phyloP scores from a whole-genome alignment of 2,113 vertebrate genomes.

The Osmerus mordax region DNA sequence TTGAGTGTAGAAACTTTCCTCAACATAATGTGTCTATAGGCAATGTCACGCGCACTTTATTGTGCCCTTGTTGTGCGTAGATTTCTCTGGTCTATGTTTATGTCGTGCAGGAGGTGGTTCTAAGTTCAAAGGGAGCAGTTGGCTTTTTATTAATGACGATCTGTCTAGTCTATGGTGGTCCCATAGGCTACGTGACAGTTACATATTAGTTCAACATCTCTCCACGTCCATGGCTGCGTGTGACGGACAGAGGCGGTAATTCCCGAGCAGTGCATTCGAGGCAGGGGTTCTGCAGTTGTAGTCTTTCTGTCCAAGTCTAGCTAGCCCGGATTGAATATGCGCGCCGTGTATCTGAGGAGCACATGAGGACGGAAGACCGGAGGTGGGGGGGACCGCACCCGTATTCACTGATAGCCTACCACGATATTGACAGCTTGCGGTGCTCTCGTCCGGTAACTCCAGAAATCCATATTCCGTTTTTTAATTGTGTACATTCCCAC shows the following conservation, averaged over 20 bases:
- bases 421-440: slow-evolving; percentile 75
- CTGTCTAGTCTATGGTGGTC: not conserved
- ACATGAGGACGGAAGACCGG: not conserved
- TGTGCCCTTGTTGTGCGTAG: too few species aligned
- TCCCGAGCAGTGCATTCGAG: not conserved
- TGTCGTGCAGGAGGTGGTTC: too few species aligned
- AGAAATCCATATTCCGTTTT: slow-evolving; percentile 74
- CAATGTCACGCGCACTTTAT: too few species aligned
- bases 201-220: not conserved
- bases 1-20: not conserved
- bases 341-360: not conserved
- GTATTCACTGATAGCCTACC: slow-evolving; percentile 55
- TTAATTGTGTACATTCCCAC: slow-evolving; percentile 78
- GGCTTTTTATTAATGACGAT: too few species aligned
- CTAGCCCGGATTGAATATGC: not conserved
- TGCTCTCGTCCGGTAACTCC: slow-evolving; percentile 60
- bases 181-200: not conserved
- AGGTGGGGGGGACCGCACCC: slow-evolving; percentile 16
- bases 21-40: not conserved
- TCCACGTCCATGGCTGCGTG: not conserved
- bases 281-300: slow-evolving; percentile 1
- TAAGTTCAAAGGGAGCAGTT: too few species aligned
- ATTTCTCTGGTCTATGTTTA: too few species aligned
- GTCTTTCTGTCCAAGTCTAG: not conserved
- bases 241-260: not conserved